Base-by-base conservation (phyloP, 2,797 vertebrate species). In the Dendrocincla tyrannina region DNA sequence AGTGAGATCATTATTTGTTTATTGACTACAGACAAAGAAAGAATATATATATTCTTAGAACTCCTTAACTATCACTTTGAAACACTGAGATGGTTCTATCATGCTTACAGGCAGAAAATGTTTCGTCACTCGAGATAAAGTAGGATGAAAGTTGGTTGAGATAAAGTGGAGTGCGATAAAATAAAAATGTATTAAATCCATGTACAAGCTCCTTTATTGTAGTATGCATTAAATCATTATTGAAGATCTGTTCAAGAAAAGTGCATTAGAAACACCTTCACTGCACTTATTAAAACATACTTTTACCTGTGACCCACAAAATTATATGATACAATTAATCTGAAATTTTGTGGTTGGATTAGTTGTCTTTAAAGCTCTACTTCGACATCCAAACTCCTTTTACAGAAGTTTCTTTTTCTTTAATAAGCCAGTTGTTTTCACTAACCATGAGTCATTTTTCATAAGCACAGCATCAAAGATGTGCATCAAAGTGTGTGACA, bases 391-490 rank as follows among this genome's bases (percentile, higher is more conserved):
- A 94, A 88, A 84, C 35, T 89, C 47, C 59, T 91, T 97, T 91
- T 30, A 37, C 46, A 84, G 12, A 62, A 92, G 33, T 86, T 93
- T 90, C n/a, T 94, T 87, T 84, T 95, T 93, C 79, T 84, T 96
- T 94, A 95, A 96, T 85, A 87, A 97, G 63, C 25, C 74, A 85
- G 55, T 97, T 97, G 83, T 97, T 98, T 98, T 97, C 85, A 95
- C 87, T 95, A 96, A 91, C 24, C 49, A 70, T 77, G 95, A 97
- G 95, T 95, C 83, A 96, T 91, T 97, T 97, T 97, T 97, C 88
- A 74, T 92, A 96, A 96, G 63, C 28, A 39, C 76, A 91, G n/a
- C 64, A 39, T 28, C 93, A n/a, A n/a, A n/a, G n/a, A 91, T 85
- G 73, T 93, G 64, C 89, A 89, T 95, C 91, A 96, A 95, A 95